Base-by-base conservation (phyloP, 2,797 vertebrate genomes). In the Pempheris klunzingeri region DNA sequence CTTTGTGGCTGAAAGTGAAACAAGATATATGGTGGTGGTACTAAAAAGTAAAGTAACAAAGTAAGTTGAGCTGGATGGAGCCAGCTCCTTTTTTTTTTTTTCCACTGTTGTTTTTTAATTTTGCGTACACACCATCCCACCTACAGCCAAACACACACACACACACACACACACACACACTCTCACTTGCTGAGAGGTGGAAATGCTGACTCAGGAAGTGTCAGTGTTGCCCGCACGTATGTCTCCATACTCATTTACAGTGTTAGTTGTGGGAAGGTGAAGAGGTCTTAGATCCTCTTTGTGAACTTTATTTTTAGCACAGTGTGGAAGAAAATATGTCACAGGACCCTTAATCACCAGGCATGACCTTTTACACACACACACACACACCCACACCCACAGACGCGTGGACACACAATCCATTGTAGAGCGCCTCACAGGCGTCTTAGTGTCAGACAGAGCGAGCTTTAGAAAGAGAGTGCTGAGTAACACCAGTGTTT, bases 401-500 rank as follows among this genome's bases (percentile, higher is more conserved):
- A 85, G 64, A 77, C 52, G 64, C 36, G 36, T 41, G 57, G 82
- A 92, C 88, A 91, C 88, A 88, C 85, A 60, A 71, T 73, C 63
- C 75, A 88, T 91, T 92, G 90, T 92, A 34, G 36, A 82, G 65
- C 62, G 82, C 7, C 81, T 90, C 77, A 91, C 90, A 93, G 83
- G 72, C 83, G 38, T 77, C 59, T 81, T 77, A 84, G 86, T 92
- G 87, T 93, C 71, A 63, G 34, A 78, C 85, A 86, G 87, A 85
- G 83, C 41, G 67, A 3, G 83, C 85, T 86, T 88, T 83, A 78
- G 80, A 89, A 69, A 82, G 50, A 70, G 83, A 83, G 72, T 86
- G 88, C 88, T 92, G 90, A 92, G 85, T 89, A 88, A 91, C 88
- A 61, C 74, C 73, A 91, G 87, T 90, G 91, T 91, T 91, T 83